phyloP scores from a whole-genome alignment of 1,140 invertebrate species.

The Triops cancriformis region DNA sequence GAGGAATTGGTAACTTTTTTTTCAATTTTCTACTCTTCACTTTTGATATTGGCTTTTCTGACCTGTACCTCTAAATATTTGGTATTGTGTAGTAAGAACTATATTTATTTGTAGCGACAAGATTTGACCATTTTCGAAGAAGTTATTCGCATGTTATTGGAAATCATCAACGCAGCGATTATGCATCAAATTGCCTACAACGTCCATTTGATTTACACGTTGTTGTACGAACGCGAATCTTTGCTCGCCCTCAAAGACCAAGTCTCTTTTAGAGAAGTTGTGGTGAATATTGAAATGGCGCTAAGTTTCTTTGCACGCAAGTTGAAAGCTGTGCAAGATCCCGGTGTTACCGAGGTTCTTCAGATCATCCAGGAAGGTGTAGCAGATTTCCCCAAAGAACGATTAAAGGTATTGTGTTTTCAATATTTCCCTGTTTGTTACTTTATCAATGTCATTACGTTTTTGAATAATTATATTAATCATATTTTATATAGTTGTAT shows the following conservation, averaged over 20 bases:
- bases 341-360: slow-evolving; percentile 77
- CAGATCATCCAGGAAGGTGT: slow-evolving; percentile 76
- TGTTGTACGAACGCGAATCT: slow-evolving; percentile 86
- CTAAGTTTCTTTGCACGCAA: slow-evolving; percentile 70
- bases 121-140: slow-evolving; percentile 94
- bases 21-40: neutral
- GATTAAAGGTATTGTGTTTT: slow-evolving; percentile 63
- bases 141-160: slow-evolving; percentile 88
- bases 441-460: too few relatives aligned
- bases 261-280: slow-evolving; percentile 86
- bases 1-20: slow-evolving; percentile 5
- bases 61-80: too few relatives aligned
- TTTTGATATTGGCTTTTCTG: neutral
- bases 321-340: slow-evolving; percentile 48
- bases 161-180: slow-evolving; percentile 91
- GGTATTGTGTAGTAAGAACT: too few relatives aligned
- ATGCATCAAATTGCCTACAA: slow-evolving; percentile 81
- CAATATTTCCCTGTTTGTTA: slow-evolving; percentile 1
- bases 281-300: slow-evolving; percentile 93
- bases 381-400: slow-evolving; percentile 58
- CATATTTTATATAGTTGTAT: too few relatives aligned
- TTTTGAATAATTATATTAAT: too few relatives aligned
- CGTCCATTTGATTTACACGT: slow-evolving; percentile 88
- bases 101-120: slow-evolving; percentile 52
- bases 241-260: slow-evolving; percentile 81